Evolutionary conservation across 23 tunicate genomes (phyloP).

Genomic region (Oikopleura dioica): DNA sequence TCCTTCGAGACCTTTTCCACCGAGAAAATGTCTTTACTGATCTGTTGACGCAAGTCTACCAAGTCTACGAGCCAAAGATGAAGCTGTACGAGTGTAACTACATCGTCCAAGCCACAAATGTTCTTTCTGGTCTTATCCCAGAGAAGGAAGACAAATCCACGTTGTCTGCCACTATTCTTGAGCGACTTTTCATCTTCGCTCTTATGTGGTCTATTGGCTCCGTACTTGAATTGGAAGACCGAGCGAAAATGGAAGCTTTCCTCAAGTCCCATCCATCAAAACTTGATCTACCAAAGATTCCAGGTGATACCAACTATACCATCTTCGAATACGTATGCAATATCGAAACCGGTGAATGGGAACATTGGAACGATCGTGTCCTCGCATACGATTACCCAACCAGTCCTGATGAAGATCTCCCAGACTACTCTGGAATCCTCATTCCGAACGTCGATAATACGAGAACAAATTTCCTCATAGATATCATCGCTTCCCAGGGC

Average conservation of each 20-base stretch:
- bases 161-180: slow-evolving; percentile 24
- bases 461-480: slow-evolving; percentile 79
- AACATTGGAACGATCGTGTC: slow-evolving; percentile 86
- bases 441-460: slow-evolving; percentile 96
- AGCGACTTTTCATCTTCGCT: slow-evolving; percentile 47
- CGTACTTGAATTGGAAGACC: slow-evolving; percentile 39
- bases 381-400: slow-evolving; percentile 51
- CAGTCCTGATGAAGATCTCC: slow-evolving; percentile 22
- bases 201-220: slow-evolving; percentile 96
- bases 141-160: slow-evolving; percentile 58
- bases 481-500: slow-evolving; percentile 64
- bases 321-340: slow-evolving; percentile 77
- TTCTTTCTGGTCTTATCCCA: slow-evolving; percentile 78
- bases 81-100: slow-evolving; percentile 81
- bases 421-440: slow-evolving; percentile 75
- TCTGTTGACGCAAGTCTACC: slow-evolving; percentile 33
- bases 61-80: slow-evolving; percentile 59
- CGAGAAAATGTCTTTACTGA: slow-evolving; percentile 42
- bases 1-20: slow-evolving; percentile 38
- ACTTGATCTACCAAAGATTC: slow-evolving; percentile 46
- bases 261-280: slow-evolving; percentile 30
- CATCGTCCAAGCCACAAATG: slow-evolving; percentile 67
- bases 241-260: slow-evolving; percentile 56
- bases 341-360: slow-evolving; percentile 52
- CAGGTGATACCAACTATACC: slow-evolving; percentile 36